Evolutionary conservation across 2,113 vertebrate genomes (phyloP).

Genomic region (Leucoraja erinaceus): DNA sequence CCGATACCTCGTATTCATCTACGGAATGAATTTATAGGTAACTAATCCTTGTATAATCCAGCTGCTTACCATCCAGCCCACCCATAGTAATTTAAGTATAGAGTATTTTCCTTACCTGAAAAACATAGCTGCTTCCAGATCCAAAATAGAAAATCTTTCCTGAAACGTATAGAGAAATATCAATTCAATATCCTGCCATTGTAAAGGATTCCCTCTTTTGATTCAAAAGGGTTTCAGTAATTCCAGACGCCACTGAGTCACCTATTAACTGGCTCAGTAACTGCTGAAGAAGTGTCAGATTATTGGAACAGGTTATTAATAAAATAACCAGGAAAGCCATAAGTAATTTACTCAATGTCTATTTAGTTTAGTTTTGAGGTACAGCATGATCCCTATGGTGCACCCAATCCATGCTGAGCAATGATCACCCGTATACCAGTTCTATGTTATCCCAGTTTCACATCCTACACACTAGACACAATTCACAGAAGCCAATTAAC

Average conservation of each 20-base stretch:
- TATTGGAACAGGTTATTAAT: neutral
- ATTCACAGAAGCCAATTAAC: no score
- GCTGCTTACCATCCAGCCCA: neutral
- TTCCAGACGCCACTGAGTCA: neutral
- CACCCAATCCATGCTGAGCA: no score
- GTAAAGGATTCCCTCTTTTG: neutral
- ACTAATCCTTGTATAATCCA: constrained; percentile 38
- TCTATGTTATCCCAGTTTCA: no score
- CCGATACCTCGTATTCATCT: constrained; percentile 74
- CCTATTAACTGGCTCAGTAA: no score
- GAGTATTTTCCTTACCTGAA: neutral
- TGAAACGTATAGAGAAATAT: neutral
- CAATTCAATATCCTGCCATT: neutral
- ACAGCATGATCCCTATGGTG: no score
- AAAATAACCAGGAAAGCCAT: neutral
- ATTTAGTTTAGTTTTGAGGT: no score
- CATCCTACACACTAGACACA: no score
- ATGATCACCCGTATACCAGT: no score
- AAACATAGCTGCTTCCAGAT: neutral
- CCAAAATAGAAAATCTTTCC: neutral
- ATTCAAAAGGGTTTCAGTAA: neutral
- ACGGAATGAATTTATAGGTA: constrained; percentile 89
- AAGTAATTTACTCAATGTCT: neutral
- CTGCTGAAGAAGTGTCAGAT: neutral
- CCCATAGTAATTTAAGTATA: neutral